Evolutionary conservation across 2,888 invertebrate species (phyloP), one percentile per base, ranked within the genome.

Genomic region (Metalampra italica): DNA sequence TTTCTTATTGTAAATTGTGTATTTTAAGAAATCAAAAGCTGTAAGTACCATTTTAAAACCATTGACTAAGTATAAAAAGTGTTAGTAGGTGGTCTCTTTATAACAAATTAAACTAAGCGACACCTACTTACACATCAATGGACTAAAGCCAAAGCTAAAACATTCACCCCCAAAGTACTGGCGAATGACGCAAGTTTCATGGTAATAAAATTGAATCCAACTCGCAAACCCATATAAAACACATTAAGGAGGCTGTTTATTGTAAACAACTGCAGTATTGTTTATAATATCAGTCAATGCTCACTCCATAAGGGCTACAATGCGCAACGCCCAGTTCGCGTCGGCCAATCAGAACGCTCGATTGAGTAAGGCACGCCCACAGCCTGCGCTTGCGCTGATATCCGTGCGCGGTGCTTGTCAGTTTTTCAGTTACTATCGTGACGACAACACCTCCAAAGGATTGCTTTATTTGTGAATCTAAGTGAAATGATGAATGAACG

Each of bases 211-310:
- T 78, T 70, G 59, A 76, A 79, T 78, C 71, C 71, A 71, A 75
- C 80, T 79, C 73, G 75, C 75, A 73, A 77, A 82, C 74, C 36
- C 78, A 80, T 87, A 88, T 86, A 88, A 87, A 86, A 84, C 78
- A 78, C 81, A 86, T 86, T 82, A 85, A 80, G 74, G 71, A 73
- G 69, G 64, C 75, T 78, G 68, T 87, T 83, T 84, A 84, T 81
- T 82, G 81, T 87, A 89, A 87, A 87, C 88, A 88, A 85, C 70
- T 81, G 76, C 79, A 80, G 71, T 78, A 51, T 62, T 81, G 78
- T 75, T 75, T 76, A 71, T 75, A 83, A 75, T 75, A 75, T 76
- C 82, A 83, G 74, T 84, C 82, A 82, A 78, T 82, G 76, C 69
- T 72, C 60, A 83, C 81, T 82, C 75, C 71, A 82, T 78, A 75